Base-by-base conservation (phyloP, 2,888 invertebrate species). In the Tachystola acroxantha region DNA sequence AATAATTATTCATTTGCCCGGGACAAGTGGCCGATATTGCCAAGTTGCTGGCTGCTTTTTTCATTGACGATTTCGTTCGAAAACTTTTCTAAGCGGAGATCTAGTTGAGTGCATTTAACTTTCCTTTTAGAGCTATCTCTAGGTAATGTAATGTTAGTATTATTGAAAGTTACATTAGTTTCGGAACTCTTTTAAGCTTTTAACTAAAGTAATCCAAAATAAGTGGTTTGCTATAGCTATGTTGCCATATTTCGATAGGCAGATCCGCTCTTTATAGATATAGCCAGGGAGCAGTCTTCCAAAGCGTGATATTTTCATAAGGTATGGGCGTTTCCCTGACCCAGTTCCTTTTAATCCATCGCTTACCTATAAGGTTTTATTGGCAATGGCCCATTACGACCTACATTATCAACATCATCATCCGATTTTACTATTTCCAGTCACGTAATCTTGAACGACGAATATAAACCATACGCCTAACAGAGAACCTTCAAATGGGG, bases 361-460 rank as follows among this genome's bases (percentile, higher is more conserved):
- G 80, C 78, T 85, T 85, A 82, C 86, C 84, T 86, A 85, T 84
- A 85, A 85, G 81, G 80, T 85, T 84, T 85, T 85, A 85, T 85
- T 85, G 80, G 78, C 79, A 77, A 79, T 78, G 78, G 80, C 81
- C 84, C 77, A 84, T 86, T 81, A 84, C 81, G 78, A 79, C 82
- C 79, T 80, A 82, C 78, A 85, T 86, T 85, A 86, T 86, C 85
- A 86, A 84, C 81, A 82, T 85, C 84, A 84, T 84, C 85, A 82
- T 81, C 82, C 80, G 68, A 84, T 82, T 85, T 85, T 85, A 85
- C 84, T 86, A 84, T 85, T 85, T 84, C 85, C 72, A 85, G 86
- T 84, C 86, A 86, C 84, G 86, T 84, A 85, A 84, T 76, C 77
- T 75, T 68, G 72, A 79, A 80, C 78, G 75, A 72, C 70, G 74